Base-by-base conservation (phyloP, 2,113 vertebrate species). In the Melierax canorus region DNA sequence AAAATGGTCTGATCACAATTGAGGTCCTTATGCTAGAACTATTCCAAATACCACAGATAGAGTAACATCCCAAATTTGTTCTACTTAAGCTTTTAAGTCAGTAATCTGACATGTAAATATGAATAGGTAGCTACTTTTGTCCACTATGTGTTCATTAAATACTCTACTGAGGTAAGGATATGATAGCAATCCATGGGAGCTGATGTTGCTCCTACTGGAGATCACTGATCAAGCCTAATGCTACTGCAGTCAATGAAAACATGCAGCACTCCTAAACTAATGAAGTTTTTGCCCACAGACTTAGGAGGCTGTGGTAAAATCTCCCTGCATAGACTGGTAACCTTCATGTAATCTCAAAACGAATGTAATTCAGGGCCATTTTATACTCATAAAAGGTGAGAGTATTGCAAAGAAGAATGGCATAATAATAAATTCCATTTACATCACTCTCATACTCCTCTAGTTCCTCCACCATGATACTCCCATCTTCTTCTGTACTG, bases 381-480 rank as follows among this genome's bases (percentile, higher is more conserved):
- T 9, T 32, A 10, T 69, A 9, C 3, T 64, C 32, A 55, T 38
- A 29, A 75, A 82, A 43, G 7, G 41, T 2, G 0, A 34, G 77
- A 85, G 26, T 11, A 46, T 17, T 69, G 26, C 39, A 41, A 46
- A 76, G 26, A 50, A 79, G 60, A 45, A 67, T 10, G 14, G 24
- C 12, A 69, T 55, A 18, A 38, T 22, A 51, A 62, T 34, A 59
- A 72, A 72, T 86, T 45, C 22, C 23, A 14, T 63, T 67, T 41
- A 5, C 29, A 53, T 72, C 39, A 29, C 46, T 55, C 41, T 80
- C 10, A 22, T 12, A 5, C 3, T 58, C 34, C 27, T 48, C 6
- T 39, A 50, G 26, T 55, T 87, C 13, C 12, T 43, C 39, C n/a
- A 74, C 15, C 0, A 5, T 6, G 6, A 21, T n/a, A 4, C 24